These are phyloP conservation scores for Nephrotoma guestfalica DNA, from an alignment of 2,888 invertebrate genomes.

Conservation along the genomic window DNA sequence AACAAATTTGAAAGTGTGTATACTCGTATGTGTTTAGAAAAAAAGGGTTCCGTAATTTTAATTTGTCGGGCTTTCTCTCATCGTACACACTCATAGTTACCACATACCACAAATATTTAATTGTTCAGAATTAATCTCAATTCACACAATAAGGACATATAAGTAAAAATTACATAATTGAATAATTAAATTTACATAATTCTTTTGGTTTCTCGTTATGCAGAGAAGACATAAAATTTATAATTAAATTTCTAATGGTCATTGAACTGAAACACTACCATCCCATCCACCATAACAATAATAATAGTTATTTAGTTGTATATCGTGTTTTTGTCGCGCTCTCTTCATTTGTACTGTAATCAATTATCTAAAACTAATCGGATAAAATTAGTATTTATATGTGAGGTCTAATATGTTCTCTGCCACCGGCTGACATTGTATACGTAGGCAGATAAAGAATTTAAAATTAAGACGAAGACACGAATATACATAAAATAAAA, in stretches of 20 bases:
- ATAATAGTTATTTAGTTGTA: neutral
- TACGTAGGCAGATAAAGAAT: neutral
- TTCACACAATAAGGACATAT: neutral
- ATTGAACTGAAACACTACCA: neutral
- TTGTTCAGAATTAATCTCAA: neutral
- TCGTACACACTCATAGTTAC: neutral
- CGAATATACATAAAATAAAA: neutral
- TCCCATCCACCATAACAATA: neutral
- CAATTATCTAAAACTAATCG: neutral
- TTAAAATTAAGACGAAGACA: neutral
- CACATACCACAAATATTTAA: neutral
- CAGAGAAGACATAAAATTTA: neutral
- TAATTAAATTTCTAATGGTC: neutral
- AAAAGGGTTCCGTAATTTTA: neutral
- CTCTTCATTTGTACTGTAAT: neutral
- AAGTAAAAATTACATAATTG: neutral
- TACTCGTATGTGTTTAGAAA: neutral
- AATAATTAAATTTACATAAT: neutral
- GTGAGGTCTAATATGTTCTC: neutral
- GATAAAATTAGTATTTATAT: neutral
- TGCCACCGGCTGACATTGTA: neutral
- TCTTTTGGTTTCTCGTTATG: neutral
- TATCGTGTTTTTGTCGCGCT: neutral
- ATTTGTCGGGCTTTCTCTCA: neutral
- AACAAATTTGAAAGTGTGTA: neutral